Evolutionary conservation across 2,113 vertebrate species (phyloP).

Genomic region (Lathamus discolor): DNA sequence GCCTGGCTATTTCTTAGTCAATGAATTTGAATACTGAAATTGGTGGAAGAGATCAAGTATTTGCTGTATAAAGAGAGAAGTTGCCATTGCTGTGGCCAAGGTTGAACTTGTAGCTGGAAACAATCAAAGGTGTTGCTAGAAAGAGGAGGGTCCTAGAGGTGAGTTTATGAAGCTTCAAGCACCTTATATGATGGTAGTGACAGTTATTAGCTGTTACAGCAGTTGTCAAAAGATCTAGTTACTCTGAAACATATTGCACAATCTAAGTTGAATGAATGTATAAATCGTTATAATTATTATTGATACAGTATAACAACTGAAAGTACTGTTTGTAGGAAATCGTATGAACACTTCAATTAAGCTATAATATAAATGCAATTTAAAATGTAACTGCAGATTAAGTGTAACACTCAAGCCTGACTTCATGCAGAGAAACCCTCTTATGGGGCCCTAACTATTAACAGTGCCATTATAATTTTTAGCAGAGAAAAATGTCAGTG

Average conservation of each 20-base stretch:
- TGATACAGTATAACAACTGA: constrained; percentile 5
- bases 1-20: neutral
- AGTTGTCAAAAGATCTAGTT: neutral
- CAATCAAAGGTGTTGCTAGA: neutral
- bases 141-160: neutral
- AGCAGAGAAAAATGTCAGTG: neutral
- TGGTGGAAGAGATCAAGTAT: neutral
- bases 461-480: neutral
- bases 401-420: constrained; percentile 42
- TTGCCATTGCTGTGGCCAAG: neutral
- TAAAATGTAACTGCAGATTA: constrained; percentile 50
- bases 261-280: neutral
- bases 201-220: neutral
- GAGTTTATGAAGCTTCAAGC: neutral
- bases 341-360: constrained; percentile 44
- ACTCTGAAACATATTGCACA: neutral
- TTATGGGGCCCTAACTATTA: constrained; percentile 3
- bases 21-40: neutral
- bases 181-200: neutral
- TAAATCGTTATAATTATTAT: constrained; percentile 16
- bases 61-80: neutral
- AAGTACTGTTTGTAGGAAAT: constrained; percentile 35
- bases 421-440: constrained; percentile 24
- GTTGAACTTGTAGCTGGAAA: neutral
- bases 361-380: constrained; percentile 52